Base-by-base conservation (phyloP, 2,797 vertebrate genomes). In the Coluber constrictor region DNA sequence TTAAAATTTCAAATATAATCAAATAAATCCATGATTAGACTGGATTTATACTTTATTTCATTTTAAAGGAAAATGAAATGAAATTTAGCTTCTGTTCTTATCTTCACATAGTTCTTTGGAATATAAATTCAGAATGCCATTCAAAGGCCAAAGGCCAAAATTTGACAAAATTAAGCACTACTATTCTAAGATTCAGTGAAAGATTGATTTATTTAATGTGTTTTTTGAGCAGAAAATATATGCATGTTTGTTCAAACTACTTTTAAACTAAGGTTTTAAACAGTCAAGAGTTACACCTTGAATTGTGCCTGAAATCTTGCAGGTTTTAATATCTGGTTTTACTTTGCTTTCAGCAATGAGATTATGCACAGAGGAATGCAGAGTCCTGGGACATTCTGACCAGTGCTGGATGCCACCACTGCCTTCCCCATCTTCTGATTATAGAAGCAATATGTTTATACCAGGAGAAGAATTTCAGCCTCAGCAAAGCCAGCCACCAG, bases 331-430 rank as follows among this genome's bases (percentile, higher is more conserved):
- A 23, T 57, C 25, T 87, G 3, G 27, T 18, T 90, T 91, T 43
- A 12, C 95, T 92, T 95, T 86, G 90, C 25, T 94, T 79, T 32
- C 97, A 99, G 99, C 98, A 0, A 99, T 99, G 99, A 97, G 98
- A 91, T 97, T 99, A 32, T 99, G 99, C 97, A 99, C 99, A 0
- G 99, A 99, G 61, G 99, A 99, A 95, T 99, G 99, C 95, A 97
- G 99, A 5, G 98, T 99, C 74, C 97, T 99, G 86, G 99, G 99
- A 5, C 99, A 99, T 96, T 99, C 99, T 0, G 99, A 99, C 96
- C 99, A 99, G 96, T 99, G 99, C 97, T 99, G 99, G 99, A 99
- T 99, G 99, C 99, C 99, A 0, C 99, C 98, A 0, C 95, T 99
- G 95, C 97, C 98, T 23, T 98, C 98, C 3, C 99, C 98, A 0